A percentile compares a stretch with the other conserved stretches of the same genome.
Evolutionary conservation across 2,113 vertebrate species (phyloP).

Genomic region (Ptilorrhoa leucosticta): DNA sequence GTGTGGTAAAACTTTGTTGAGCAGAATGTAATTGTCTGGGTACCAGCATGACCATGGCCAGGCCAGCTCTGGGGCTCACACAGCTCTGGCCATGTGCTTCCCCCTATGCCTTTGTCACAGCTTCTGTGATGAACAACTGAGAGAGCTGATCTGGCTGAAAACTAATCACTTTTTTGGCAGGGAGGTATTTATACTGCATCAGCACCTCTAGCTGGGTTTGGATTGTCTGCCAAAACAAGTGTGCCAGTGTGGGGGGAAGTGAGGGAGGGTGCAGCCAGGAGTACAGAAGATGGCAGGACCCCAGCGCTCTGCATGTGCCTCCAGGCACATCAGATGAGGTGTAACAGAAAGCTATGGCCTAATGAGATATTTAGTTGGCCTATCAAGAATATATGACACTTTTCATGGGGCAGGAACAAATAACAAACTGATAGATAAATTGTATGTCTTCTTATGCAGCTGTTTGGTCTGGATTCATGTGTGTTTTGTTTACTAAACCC

Average conservation of each 20-base stretch:
- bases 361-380: not conserved
- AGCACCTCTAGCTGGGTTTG: not conserved
- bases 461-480: not conserved
- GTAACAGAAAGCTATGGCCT: not conserved
- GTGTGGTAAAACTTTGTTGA: not conserved
- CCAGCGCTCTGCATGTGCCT: accelerated
- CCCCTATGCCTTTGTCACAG: not conserved
- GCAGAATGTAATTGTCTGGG: not conserved
- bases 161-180: not conserved
- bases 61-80: not conserved
- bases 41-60: accelerated
- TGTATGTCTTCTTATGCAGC: not conserved
- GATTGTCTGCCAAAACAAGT: not conserved
- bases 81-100: not conserved
- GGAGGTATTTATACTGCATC: not conserved
- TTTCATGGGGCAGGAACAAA: not conserved
- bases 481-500: not conserved
- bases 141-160: not conserved
- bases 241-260: not conserved
- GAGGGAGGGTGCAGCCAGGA: not conserved
- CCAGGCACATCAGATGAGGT: not conserved
- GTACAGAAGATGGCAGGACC: not conserved
- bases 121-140: not conserved
- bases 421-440: not conserved
- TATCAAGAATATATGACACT: not conserved